phyloP scores from a whole-genome alignment of 92 coral and sea anemone genomes.

The Isaurus tuberculatus region DNA sequence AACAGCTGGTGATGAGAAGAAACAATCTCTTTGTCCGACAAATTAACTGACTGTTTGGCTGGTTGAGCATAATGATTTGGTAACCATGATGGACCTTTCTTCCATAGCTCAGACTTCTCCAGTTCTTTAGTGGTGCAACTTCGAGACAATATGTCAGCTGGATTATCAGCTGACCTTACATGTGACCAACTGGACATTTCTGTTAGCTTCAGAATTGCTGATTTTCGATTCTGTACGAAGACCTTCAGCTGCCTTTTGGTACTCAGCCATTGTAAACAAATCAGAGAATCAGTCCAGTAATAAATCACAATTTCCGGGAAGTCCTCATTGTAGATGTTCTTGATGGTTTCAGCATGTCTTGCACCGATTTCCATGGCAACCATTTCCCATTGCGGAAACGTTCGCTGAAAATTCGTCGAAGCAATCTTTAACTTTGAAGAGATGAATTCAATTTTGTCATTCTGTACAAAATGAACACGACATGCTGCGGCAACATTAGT shows the following conservation, averaged over 20 bases:
- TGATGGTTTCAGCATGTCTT: no score
- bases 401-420: constrained; percentile 56
- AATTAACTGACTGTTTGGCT: constrained; percentile 6
- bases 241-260: constrained; percentile 45
- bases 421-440: constrained; percentile 56
- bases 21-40: constrained; percentile 3
- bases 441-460: constrained; percentile 50
- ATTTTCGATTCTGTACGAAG: constrained; percentile 44
- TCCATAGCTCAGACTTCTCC: constrained; percentile 38
- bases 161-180: constrained; percentile 48
- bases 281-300: no score
- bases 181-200: constrained; percentile 58
- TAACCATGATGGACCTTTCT: background rate
- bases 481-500: constrained; percentile 56
- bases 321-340: no score
- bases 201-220: constrained; percentile 55
- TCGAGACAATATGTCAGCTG: constrained; percentile 54
- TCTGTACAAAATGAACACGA: constrained; percentile 58
- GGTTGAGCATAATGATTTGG: no score
- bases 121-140: no score
- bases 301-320: no score
- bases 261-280: no score
- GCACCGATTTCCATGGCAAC: constrained; percentile 57
- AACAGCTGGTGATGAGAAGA: constrained; percentile 47
- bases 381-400: constrained; percentile 65